Base-by-base conservation (phyloP, 2,797 vertebrate genomes). In the Tolypeutes matacus region DNA sequence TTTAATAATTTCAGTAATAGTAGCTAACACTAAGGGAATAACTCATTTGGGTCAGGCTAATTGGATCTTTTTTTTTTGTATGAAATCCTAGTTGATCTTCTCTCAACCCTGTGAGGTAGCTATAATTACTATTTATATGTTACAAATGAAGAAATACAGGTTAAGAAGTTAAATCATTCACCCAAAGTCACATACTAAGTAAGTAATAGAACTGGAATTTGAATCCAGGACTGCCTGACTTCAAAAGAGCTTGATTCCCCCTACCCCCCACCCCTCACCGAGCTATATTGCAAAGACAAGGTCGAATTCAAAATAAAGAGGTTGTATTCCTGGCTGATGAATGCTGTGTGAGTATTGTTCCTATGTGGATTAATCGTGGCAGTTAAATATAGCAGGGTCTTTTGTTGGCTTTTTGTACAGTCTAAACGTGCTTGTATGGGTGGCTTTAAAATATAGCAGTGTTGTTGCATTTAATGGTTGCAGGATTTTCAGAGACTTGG, bases 171-270 rank as follows among this genome's bases (percentile, higher is more conserved):
- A 86, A 84, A 25, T 83, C 27, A 58, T 87, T 29, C 23, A 5
- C 31, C n/a, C 23, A 11, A 67, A 62, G 36, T n/a, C 67, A 56
- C 39, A 49, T 64, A 62, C 58, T n/a, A 92, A 84, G 42, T n/a
- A 92, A 84, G 42, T 53, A 27, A 42, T 81, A 39, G 56, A 62
- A 27, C 27, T 81, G 14, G 77, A 85, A 78, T 70, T 93, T 94
- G 88, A 95, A 95, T 84, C 77, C 85, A 94, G 29, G 49, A 72
- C 67, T 15, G 12, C 10, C 46, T 81, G 70, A 56, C n/a, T 94
- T 92, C 53, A 94, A 36, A 93, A 83, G 53, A 88, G 46, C 56
- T 85, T 94, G 36, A 81, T 53, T 1, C 42, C 31, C 42, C 20
- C 9, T 6, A 18, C 17, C 53, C 53, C 53, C 53, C 53, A 56